These are phyloP conservation scores for Psammodynastes pulverulentus DNA, from an alignment of 2,113 vertebrate species.

Conservation along the genomic window DNA sequence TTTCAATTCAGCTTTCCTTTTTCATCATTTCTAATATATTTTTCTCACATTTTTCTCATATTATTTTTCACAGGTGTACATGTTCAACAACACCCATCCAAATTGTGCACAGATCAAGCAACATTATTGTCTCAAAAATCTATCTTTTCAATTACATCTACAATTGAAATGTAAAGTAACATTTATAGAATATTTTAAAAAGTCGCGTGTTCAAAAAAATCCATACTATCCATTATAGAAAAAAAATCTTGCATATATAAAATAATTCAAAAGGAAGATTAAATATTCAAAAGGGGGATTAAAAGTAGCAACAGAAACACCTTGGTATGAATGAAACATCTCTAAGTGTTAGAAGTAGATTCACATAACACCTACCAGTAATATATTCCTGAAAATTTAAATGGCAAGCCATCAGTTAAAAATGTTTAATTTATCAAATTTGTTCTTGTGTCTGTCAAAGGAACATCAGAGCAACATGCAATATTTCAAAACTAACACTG, in stretches of 20 bases:
- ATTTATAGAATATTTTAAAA: background rate
- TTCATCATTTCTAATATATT: background rate
- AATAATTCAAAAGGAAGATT: background rate
- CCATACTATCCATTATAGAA: background rate
- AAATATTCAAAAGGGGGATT: background rate
- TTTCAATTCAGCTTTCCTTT: background rate
- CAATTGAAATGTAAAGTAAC: background rate
- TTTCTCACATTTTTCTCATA: background rate
- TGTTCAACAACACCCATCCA: background rate
- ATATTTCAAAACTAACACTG: conserved; percentile 24
- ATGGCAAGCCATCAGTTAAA: conserved; percentile 38
- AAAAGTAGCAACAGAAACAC: background rate
- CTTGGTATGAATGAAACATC: background rate
- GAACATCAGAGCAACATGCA: conserved; percentile 14
- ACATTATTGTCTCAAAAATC: background rate
- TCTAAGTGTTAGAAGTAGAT: conserved; percentile 20
- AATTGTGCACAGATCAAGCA: background rate
- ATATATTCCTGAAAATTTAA: conserved; percentile 25
- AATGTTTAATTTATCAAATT: conserved; percentile 6
- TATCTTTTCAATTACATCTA: background rate
- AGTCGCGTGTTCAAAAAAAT: background rate
- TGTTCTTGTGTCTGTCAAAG: conserved; percentile 18
- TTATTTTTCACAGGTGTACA: background rate
- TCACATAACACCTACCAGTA: conserved; percentile 5
- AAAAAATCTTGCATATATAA: background rate